These are phyloP conservation scores for Allygus modestus DNA, from an alignment of 2,888 invertebrate genomes.

Conservation along the genomic window DNA sequence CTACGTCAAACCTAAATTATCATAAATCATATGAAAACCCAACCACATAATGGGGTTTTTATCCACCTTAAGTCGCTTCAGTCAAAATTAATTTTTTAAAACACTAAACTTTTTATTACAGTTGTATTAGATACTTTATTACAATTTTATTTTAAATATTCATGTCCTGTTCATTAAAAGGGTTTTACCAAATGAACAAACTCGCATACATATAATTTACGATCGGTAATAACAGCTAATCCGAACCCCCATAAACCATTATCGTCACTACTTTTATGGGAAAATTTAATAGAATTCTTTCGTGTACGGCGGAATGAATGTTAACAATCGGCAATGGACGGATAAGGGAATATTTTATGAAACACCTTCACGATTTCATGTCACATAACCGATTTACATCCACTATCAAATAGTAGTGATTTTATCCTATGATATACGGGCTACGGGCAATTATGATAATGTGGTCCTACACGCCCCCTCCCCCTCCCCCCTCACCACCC, in stretches of 20 bases:
- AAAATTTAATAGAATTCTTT: constrained; percentile 24
- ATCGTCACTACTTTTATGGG: neutral
- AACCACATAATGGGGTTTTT: too few relatives aligned
- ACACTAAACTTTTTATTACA: too few relatives aligned
- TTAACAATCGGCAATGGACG: constrained; percentile 27
- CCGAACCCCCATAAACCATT: constrained; percentile 10
- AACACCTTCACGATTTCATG: constrained; percentile 35
- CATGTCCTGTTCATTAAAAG: too few relatives aligned
- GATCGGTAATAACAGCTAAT: constrained; percentile 1
- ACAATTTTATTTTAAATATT: too few relatives aligned
- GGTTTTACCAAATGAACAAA: neutral
- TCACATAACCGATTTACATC: constrained; percentile 37
- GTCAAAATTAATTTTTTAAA: too few relatives aligned
- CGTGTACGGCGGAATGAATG: constrained; percentile 20
- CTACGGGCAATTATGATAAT: constrained; percentile 53
- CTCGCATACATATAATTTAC: neutral
- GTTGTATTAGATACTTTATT: too few relatives aligned
- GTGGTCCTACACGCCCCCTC: neutral
- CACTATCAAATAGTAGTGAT: constrained; percentile 38
- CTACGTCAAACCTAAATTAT: too few relatives aligned
- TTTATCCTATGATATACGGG: constrained; percentile 42
- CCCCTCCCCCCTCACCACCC: neutral
- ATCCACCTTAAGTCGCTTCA: too few relatives aligned
- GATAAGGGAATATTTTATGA: constrained; percentile 26
- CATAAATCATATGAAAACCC: too few relatives aligned